Evolutionary conservation across 2,888 invertebrate genomes (phyloP).

Genomic region (Beris chalybata): DNA sequence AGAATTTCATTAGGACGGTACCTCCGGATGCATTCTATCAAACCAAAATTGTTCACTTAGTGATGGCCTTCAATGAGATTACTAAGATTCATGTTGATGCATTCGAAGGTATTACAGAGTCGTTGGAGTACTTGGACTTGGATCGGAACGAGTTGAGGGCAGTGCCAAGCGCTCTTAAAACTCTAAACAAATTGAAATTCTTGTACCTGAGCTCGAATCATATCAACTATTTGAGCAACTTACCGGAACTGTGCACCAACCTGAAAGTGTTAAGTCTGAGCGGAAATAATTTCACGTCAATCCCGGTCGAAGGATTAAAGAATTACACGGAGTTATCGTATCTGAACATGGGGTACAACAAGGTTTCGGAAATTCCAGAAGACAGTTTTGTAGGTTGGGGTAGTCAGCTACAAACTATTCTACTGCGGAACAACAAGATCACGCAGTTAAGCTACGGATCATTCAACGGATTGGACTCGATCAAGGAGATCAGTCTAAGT

Average conservation of each 20-base stretch:
- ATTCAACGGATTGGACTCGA: slow-evolving; percentile 71
- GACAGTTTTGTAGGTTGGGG: slow-evolving; percentile 81
- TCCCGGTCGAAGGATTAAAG: slow-evolving; percentile 70
- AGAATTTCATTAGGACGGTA: slow-evolving; percentile 72
- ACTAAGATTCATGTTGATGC: slow-evolving; percentile 69
- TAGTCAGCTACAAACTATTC: slow-evolving; percentile 74
- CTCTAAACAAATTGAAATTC: slow-evolving; percentile 72
- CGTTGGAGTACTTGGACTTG: slow-evolving; percentile 78
- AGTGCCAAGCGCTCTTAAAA: slow-evolving; percentile 71
- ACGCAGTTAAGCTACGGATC: slow-evolving; percentile 71
- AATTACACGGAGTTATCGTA: slow-evolving; percentile 78
- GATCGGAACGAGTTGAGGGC: slow-evolving; percentile 75
- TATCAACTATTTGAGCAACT: slow-evolving; percentile 62
- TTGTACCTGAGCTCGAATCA: slow-evolving; percentile 82
- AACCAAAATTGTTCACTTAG: slow-evolving; percentile 74
- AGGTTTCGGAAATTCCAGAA: slow-evolving; percentile 74
- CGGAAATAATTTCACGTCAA: slow-evolving; percentile 75
- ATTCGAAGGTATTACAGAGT: slow-evolving; percentile 72
- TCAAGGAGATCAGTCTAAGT: slow-evolving; percentile 87
- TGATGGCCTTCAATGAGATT: slow-evolving; percentile 77
- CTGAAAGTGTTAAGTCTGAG: slow-evolving; percentile 78
- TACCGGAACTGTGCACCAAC: slow-evolving; percentile 61
- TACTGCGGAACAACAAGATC: slow-evolving; percentile 82
- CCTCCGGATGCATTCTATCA: slow-evolving; percentile 69
- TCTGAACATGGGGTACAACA: slow-evolving; percentile 86